Conservation (phyloP, 2,113 vertebrate genomes). For the Diadophis punctatus region DNA sequence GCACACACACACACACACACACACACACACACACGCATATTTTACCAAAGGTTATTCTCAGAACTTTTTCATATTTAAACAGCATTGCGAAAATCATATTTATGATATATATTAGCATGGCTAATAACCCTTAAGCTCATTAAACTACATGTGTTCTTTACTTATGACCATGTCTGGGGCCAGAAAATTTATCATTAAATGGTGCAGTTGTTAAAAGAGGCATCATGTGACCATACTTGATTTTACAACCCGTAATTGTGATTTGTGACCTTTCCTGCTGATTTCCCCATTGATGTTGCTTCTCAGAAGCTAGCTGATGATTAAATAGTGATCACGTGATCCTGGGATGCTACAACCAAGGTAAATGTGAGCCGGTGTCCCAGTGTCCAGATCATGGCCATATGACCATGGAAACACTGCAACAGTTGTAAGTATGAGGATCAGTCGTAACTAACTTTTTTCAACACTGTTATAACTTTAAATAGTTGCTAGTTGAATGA, state of each 20-base stretch:
- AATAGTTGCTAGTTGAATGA: background rate
- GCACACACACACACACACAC: too few species aligned
- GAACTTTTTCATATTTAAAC: background rate
- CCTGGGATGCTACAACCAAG: background rate
- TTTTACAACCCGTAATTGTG: background rate
- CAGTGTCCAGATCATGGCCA: background rate
- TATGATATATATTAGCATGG: too few species aligned
- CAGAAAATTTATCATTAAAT: background rate
- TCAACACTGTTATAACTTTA: background rate
- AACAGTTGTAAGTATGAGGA: background rate
- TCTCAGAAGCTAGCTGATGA: too few species aligned
- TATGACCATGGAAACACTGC: background rate
- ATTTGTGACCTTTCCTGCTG: background rate
- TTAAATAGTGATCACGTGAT: background rate
- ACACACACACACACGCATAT: too few species aligned
- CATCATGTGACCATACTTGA: background rate
- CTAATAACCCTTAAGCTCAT: background rate
- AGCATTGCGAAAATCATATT: background rate
- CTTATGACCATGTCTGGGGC: too few species aligned
- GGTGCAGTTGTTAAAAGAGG: background rate
- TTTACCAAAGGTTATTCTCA: background rate
- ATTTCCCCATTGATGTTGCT: background rate
- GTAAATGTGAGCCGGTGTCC: background rate
- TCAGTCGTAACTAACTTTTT: background rate
- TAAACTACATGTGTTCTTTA: background rate